Conservation (phyloP, 2,113 vertebrate species). For the Heteronetta atricapilla region DNA sequence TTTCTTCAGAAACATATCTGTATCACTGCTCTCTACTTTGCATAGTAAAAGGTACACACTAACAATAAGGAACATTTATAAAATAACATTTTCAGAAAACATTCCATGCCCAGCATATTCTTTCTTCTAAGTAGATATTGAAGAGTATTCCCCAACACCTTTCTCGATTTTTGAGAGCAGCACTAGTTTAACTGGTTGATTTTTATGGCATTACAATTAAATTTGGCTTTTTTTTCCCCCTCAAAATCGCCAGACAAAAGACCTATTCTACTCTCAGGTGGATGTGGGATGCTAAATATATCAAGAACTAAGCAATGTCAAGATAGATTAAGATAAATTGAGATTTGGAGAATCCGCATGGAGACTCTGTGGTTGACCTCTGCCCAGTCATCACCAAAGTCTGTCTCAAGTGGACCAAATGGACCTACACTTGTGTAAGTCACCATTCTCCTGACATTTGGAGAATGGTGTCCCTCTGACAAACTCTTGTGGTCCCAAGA, state of each 20-base stretch:
- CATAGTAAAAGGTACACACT: neutral
- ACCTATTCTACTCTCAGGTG: neutral
- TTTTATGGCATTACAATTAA: too few relatives aligned
- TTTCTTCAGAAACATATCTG: neutral
- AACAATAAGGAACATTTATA: neutral
- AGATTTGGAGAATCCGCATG: neutral
- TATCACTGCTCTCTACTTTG: neutral
- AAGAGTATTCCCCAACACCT: neutral
- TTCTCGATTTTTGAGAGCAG: neutral
- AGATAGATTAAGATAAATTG: neutral
- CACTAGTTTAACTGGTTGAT: neutral
- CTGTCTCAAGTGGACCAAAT: neutral
- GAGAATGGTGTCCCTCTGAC: neutral
- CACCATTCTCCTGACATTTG: accelerated
- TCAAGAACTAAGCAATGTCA: neutral
- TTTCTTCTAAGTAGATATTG: neutral
- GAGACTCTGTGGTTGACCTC: neutral
- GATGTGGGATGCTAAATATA: neutral
- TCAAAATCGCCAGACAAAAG: neutral
- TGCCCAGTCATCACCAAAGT: neutral
- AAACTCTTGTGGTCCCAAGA: neutral
- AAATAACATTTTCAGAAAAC: neutral
- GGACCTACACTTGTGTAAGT: neutral
- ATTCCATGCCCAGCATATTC: neutral
- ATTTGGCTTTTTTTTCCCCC: neutral